Evolutionary conservation across 2,797 vertebrate species (phyloP), one percentile per base, ranked within the genome.

Genomic region (Aratinga solstitialis): DNA sequence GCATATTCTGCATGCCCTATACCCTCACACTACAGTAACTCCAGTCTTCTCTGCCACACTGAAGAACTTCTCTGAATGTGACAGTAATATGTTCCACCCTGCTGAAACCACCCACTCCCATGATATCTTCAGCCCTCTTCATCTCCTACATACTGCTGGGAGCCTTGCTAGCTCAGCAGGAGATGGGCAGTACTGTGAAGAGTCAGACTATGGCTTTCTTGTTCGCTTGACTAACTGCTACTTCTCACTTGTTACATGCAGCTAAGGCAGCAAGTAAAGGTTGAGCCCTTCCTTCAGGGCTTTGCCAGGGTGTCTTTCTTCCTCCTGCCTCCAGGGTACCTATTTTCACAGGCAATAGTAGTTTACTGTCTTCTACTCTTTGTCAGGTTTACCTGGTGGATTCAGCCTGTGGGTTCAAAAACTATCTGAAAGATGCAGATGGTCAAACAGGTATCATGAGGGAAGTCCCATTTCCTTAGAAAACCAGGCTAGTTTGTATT

Each of bases 121-220:
- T 12, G 16, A 42, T 23, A 50, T 17, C 22, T 54, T 68, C 58
- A 91, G 18, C 13, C 23, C 19, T 66, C 77, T 89, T 71, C 51
- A 47, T 4, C n/a, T 66, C 32, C 40, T 72, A 1, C 1, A 3
- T 54, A 21, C 16, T 9, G 1, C 5, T 29, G n/a, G 29, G 27
- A 89, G n/a, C 29, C 34, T 87, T 65, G 27, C 32, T 69, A 14
- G 22, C 54, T 73, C 79, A 73, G 6, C 34, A 59, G 29, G 26
- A 73, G 38, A 36, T 7, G 17, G 38, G 5, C 23, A 87, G 36
- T 13, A 51, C 0, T 0, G 9, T 22, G 6, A 53, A 53, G 34
- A 62, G 27, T 50, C 59, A 18, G 9, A 7, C 11, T 16, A 4
- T 16, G 9, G 22, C 9, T 84, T 84, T 66, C 43, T 14, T 54